phyloP scores from a whole-genome alignment of 2,888 invertebrate species.

The Heliconius ethilla region DNA sequence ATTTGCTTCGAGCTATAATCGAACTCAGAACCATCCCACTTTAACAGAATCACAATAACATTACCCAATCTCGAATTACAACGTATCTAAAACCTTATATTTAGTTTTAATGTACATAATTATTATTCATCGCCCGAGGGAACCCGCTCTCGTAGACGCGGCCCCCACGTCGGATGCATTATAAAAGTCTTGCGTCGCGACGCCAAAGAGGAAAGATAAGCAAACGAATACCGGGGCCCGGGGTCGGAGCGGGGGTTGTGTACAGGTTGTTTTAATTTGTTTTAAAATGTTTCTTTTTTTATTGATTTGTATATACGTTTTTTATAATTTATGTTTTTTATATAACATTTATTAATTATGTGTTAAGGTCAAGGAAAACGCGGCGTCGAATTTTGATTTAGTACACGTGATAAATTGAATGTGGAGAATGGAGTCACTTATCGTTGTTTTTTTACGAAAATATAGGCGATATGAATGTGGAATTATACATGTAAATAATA shows the following conservation, averaged over 20 bases:
- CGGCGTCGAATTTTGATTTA: background rate
- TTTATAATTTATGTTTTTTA: background rate
- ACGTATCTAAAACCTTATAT: conserved; percentile 2
- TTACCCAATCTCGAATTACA: background rate
- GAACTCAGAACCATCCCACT: background rate
- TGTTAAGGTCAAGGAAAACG: background rate
- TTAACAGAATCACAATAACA: background rate
- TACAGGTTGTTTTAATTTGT: conserved; percentile 54
- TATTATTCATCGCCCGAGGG: conserved; percentile 9
- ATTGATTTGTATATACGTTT: conserved; percentile 22
- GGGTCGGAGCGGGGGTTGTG: conserved; percentile 38
- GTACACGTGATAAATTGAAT: background rate
- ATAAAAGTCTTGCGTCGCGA: conserved; percentile 61
- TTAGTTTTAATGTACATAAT: conserved; percentile 19
- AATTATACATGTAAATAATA: background rate
- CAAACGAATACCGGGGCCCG: conserved; percentile 59
- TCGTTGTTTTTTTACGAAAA: background rate
- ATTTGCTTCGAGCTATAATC: background rate
- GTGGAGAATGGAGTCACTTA: background rate
- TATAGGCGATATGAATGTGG: background rate
- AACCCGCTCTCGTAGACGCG: conserved; percentile 3
- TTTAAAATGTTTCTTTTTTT: conserved; percentile 13
- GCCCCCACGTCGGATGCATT: conserved; percentile 54
- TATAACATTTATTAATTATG: too few species aligned
- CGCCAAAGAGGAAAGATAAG: conserved; percentile 69